These are phyloP conservation scores for Leptopilina myrica DNA, from an alignment of 2,888 invertebrate genomes.

Conservation along the genomic window DNA sequence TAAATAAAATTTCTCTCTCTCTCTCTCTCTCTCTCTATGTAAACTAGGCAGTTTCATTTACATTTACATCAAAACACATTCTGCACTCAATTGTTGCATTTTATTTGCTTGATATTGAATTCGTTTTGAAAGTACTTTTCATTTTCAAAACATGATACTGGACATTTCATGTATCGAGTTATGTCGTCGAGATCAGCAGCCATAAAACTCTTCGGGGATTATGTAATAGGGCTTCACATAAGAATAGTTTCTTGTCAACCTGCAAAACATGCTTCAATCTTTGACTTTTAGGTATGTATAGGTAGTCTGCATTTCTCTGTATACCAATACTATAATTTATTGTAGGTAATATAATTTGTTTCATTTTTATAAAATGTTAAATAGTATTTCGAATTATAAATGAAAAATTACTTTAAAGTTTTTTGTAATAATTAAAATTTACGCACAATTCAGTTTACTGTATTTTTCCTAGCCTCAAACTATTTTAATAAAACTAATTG, in stretches of 20 bases:
- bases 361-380: too few relatives aligned
- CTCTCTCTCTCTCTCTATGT: background rate
- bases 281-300: too few relatives aligned
- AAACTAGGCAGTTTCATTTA: slow-evolving; percentile 9
- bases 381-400: too few relatives aligned
- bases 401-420: too few relatives aligned
- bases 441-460: too few relatives aligned
- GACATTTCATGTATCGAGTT: slow-evolving; percentile 61
- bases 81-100: background rate
- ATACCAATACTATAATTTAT: background rate
- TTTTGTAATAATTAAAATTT: too few relatives aligned
- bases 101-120: slow-evolving; percentile 25
- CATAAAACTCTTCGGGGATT: slow-evolving; percentile 73
- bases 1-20: background rate
- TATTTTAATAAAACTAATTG: too few relatives aligned
- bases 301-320: background rate
- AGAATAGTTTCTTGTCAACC: slow-evolving; percentile 74
- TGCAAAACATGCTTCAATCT: slow-evolving; percentile 46
- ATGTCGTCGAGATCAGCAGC: slow-evolving; percentile 67
- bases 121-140: slow-evolving; percentile 31
- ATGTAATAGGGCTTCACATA: slow-evolving; percentile 73
- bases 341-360: too few relatives aligned
- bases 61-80: slow-evolving; percentile 17
- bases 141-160: slow-evolving; percentile 42
- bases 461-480: too few relatives aligned